Conservation (phyloP, 2,113 vertebrate species). For the Microcebus lehilahytsara region DNA sequence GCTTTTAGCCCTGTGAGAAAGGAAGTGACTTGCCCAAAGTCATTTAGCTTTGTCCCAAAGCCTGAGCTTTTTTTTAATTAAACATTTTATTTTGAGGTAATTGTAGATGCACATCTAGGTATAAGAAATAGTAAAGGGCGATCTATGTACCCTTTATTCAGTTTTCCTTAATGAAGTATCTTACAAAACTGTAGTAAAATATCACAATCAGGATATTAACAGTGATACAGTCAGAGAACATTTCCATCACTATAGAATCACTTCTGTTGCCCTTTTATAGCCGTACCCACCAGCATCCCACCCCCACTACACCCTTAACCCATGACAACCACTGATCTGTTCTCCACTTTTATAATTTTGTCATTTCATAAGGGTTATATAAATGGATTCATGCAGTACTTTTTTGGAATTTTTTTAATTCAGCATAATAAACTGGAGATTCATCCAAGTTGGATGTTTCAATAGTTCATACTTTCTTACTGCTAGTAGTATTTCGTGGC, state of each 20-base stretch:
- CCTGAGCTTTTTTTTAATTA: not conserved
- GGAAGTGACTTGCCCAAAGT: not conserved
- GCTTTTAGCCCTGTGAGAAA: not conserved
- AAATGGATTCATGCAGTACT: not conserved
- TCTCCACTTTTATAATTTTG: not conserved
- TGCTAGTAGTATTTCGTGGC: not conserved
- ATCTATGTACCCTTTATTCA: not conserved
- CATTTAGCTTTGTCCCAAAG: constrained; percentile 8
- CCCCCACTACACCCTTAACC: not conserved
- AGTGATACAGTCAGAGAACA: not conserved
- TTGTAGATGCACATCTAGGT: not conserved
- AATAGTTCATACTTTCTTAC: not conserved
- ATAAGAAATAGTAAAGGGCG: not conserved
- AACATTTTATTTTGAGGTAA: constrained; percentile 8
- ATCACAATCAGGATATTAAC: not conserved
- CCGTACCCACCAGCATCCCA: not conserved
- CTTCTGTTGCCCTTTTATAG: not conserved
- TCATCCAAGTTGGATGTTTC: not conserved
- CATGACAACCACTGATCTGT: not conserved
- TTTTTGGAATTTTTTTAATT: not conserved
- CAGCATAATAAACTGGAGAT: not conserved
- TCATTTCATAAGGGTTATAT: not conserved
- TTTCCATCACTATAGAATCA: not conserved
- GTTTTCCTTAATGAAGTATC: not conserved
- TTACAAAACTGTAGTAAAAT: not conserved